These are phyloP conservation scores for Propithecus deckenii DNA, from an alignment of 2,797 vertebrate genomes.

Conservation along the genomic window DNA sequence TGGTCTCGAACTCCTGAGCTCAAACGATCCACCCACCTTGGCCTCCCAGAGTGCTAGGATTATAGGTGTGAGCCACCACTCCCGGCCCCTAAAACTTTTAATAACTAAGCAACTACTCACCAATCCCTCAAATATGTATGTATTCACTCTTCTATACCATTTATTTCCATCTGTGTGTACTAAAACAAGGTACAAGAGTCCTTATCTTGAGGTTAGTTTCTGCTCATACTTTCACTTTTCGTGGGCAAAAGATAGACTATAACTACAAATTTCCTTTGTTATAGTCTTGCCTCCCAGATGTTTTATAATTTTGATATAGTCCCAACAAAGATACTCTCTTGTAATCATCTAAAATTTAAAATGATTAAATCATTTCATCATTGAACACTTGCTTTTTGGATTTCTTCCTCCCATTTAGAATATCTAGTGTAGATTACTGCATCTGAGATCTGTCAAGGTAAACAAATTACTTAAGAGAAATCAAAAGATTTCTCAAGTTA, in stretches of 20 bases:
- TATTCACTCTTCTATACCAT: neutral
- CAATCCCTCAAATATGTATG: neutral
- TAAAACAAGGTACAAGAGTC: neutral
- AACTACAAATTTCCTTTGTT: neutral
- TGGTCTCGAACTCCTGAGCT: no score
- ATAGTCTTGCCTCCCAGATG: neutral
- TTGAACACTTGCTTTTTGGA: neutral
- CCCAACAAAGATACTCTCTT: conserved; percentile 5
- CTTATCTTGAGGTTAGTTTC: neutral
- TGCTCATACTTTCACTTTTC: neutral
- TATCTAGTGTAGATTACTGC: neutral
- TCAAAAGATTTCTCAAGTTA: neutral
- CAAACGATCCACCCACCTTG: no score
- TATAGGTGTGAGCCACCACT: no score
- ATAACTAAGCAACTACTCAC: neutral
- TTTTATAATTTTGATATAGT: conserved; percentile 33
- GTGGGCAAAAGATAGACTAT: neutral
- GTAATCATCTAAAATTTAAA: conserved; percentile 18
- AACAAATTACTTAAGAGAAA: neutral
- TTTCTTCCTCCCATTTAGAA: neutral
- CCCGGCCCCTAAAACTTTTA: conserved; percentile 9
- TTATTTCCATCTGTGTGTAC: neutral
- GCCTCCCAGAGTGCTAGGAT: no score
- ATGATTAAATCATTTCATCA: neutral
- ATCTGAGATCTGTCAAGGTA: conserved; percentile 9